Conservation (phyloP, 2,888 invertebrate genomes). For the Ischnura elegans region DNA sequence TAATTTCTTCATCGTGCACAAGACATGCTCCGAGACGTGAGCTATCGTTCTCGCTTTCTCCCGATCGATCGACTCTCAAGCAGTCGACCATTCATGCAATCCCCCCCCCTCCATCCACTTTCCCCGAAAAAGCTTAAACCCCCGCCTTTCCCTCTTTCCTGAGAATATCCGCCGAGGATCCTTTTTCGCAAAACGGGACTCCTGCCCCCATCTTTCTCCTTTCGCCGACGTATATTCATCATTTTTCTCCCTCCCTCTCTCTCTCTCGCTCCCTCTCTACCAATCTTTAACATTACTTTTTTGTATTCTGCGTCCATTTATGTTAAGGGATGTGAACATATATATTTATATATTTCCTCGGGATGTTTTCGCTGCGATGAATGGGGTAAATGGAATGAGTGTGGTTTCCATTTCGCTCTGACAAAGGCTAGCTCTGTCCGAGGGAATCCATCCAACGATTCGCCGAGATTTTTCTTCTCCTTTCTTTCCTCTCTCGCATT, state of each 20-base stretch:
- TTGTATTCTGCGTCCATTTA: too few relatives aligned
- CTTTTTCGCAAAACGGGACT: neutral
- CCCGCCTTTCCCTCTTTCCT: neutral
- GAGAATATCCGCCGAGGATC: neutral
- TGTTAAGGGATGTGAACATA: too few relatives aligned
- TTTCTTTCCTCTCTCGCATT: neutral
- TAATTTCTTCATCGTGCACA: neutral
- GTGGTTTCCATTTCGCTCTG: neutral
- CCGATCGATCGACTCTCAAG: neutral
- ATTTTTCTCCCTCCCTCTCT: too few relatives aligned
- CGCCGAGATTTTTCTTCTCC: neutral
- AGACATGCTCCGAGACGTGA: neutral
- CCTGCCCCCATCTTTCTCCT: neutral
- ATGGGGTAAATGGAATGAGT: neutral
- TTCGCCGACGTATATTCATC: neutral
- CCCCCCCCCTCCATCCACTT: neutral
- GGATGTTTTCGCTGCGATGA: neutral
- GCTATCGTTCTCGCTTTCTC: neutral
- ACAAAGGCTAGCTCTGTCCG: neutral
- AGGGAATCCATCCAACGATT: neutral
- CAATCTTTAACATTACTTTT: too few relatives aligned
- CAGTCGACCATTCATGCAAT: neutral
- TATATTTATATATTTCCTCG: neutral
- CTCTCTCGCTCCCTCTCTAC: too few relatives aligned
- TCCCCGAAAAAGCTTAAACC: neutral